phyloP scores from a whole-genome alignment of 2,888 invertebrate genomes.

The Ceratothoa steindachneri region DNA sequence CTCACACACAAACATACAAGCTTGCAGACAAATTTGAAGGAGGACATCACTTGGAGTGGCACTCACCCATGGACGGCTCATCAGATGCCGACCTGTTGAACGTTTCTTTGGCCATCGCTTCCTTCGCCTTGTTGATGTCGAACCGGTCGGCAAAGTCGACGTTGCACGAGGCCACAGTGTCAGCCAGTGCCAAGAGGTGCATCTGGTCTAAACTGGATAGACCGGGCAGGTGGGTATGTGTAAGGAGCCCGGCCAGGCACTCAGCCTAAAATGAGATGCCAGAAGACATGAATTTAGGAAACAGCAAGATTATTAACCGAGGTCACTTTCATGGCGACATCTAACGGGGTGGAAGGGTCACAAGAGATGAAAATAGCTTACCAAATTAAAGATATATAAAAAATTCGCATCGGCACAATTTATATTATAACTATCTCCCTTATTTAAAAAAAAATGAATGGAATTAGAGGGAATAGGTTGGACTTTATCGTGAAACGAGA shows the following conservation, averaged over 20 bases:
- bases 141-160: constrained; percentile 50
- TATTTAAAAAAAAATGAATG: too few relatives aligned
- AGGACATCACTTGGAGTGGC: too few relatives aligned
- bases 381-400: too few relatives aligned
- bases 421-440: too few relatives aligned
- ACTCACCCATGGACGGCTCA: constrained; percentile 58
- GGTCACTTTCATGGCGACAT: background rate
- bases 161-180: constrained; percentile 91
- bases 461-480: too few relatives aligned
- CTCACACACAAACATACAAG: too few relatives aligned
- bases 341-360: background rate
- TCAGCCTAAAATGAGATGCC: constrained; percentile 60
- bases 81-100: constrained; percentile 56
- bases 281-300: constrained; percentile 12
- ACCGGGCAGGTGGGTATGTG: constrained; percentile 91
- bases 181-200: constrained; percentile 97
- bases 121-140: constrained; percentile 72
- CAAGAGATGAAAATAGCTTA: too few relatives aligned
- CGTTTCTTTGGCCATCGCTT: constrained; percentile 65
- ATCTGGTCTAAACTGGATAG: constrained; percentile 96
- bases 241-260: constrained; percentile 79
- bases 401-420: too few relatives aligned
- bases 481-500: too few relatives aligned
- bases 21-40: too few relatives aligned
- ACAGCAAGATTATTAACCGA: background rate